Conservation (phyloP, 2,888 invertebrate genomes). For the Pomacea canaliculata region DNA sequence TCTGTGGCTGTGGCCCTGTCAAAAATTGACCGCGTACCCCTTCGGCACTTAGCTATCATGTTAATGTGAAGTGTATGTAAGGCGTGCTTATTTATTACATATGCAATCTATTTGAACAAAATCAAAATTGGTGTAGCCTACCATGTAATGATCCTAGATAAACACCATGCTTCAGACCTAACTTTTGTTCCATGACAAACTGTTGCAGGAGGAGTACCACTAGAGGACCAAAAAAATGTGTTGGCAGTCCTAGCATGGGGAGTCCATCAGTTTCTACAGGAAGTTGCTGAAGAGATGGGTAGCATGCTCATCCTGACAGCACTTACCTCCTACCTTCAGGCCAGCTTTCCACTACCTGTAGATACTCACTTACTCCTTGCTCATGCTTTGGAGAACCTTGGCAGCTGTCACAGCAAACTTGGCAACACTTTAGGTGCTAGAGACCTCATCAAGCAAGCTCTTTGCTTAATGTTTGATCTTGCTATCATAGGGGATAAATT, state of each 20-base stretch:
- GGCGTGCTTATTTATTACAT: too few relatives aligned
- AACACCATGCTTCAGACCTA: too few relatives aligned
- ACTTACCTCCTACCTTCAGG: conserved; percentile 11
- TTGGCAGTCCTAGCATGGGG: conserved; percentile 7
- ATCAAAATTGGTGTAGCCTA: too few relatives aligned
- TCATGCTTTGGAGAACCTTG: conserved; percentile 16
- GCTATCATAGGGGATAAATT: conserved; percentile 9
- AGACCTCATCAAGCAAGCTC: conserved; percentile 11
- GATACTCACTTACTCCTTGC: conserved; percentile 1
- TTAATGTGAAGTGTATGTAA: too few relatives aligned
- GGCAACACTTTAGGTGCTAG: not conserved
- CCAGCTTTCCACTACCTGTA: conserved; percentile 13
- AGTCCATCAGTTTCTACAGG: conserved; percentile 9
- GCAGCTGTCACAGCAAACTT: not conserved
- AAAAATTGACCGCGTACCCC: too few relatives aligned
- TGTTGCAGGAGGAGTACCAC: conserved; percentile 2
- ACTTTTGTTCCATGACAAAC: too few relatives aligned
- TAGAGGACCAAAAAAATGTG: conserved; percentile 4
- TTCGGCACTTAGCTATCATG: too few relatives aligned
- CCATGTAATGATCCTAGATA: too few relatives aligned
- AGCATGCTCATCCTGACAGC: not conserved
- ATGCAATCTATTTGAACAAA: too few relatives aligned
- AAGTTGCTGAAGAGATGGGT: not conserved
- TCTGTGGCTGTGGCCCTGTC: too few relatives aligned
- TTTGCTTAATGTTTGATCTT: conserved; percentile 10